A percentile compares a stretch with the other conserved stretches of the same genome.
phyloP scores from a whole-genome alignment of 1,140 invertebrate species.

The Nasonia vitripennis region DNA sequence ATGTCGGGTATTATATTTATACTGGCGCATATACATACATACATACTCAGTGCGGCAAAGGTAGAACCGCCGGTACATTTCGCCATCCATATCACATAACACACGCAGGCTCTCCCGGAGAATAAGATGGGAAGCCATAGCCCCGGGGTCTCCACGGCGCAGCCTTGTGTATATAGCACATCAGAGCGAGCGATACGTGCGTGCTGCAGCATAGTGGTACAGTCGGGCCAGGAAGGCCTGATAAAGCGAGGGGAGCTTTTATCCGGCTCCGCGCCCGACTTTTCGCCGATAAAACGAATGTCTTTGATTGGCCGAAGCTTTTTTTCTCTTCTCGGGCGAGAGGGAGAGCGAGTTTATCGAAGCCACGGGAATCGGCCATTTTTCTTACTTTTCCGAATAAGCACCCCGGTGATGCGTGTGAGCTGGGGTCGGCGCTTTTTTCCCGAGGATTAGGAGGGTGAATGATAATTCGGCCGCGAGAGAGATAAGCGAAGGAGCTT shows the following conservation, averaged over 20 bases:
- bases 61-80: conserved; percentile 54
- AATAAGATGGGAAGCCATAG: conserved; percentile 69
- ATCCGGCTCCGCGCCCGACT: background rate
- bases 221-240: background rate
- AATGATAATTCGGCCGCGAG: conserved; percentile 44
- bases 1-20: conserved; percentile 38
- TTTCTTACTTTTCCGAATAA: conserved; percentile 28
- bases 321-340: background rate
- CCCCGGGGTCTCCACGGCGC: conserved; percentile 56
- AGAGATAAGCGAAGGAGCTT: conserved; percentile 11
- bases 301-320: conserved; percentile 57
- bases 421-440: background rate
- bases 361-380: conserved; percentile 37
- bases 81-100: conserved; percentile 65
- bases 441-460: conserved; percentile 34
- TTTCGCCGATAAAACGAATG: conserved; percentile 57
- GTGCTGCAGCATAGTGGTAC: background rate
- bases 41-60: conserved; percentile 11
- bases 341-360: conserved; percentile 31
- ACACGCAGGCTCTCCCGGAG: conserved; percentile 55
- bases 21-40: conserved; percentile 3
- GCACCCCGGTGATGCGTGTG: background rate
- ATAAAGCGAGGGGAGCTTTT: conserved; percentile 32
- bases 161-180: background rate
- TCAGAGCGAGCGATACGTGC: background rate